phyloP scores from a whole-genome alignment of 2,797 vertebrate species.

The Sarcoramphus papa region DNA sequence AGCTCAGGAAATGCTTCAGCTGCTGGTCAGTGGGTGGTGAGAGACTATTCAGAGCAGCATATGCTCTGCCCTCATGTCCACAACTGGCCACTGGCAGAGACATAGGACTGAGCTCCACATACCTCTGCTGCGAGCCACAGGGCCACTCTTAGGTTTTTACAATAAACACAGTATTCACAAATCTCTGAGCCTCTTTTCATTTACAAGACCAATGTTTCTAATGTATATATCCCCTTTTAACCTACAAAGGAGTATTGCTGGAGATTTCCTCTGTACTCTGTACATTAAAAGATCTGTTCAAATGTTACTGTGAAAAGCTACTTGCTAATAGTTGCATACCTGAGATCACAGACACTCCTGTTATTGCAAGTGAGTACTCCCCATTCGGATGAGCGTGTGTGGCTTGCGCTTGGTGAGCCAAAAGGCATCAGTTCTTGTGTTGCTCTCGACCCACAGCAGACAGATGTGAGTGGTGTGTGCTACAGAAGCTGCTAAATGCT shows the following conservation, averaged over 20 bases:
- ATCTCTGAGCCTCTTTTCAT: not conserved
- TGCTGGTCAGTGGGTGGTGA: not conserved
- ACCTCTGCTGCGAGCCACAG: not conserved
- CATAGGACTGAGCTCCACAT: not conserved
- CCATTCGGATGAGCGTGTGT: not conserved
- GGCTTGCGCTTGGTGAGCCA: not conserved
- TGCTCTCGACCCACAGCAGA: not conserved
- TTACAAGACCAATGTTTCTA: not conserved
- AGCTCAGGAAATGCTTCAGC: not conserved
- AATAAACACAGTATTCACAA: not conserved
- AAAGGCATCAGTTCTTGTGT: not conserved
- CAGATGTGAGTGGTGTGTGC: not conserved
- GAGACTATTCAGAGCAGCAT: not conserved
- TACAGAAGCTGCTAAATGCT: not conserved
- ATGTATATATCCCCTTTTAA: not conserved
- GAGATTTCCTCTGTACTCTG: not conserved
- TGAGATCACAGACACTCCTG: not conserved
- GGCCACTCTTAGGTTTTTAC: not conserved
- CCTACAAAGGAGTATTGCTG: not conserved
- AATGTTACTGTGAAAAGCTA: not conserved
- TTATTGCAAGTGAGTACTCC: not conserved
- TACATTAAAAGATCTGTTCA: not conserved
- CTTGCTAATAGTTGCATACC: not conserved
- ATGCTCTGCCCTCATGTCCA: not conserved
- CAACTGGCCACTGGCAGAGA: accelerated